Percentiles rank a stretch among this genome's conserved stretches.
phyloP scores from a whole-genome alignment of 2,113 vertebrate species.

The Thryonomys swinderianus region DNA sequence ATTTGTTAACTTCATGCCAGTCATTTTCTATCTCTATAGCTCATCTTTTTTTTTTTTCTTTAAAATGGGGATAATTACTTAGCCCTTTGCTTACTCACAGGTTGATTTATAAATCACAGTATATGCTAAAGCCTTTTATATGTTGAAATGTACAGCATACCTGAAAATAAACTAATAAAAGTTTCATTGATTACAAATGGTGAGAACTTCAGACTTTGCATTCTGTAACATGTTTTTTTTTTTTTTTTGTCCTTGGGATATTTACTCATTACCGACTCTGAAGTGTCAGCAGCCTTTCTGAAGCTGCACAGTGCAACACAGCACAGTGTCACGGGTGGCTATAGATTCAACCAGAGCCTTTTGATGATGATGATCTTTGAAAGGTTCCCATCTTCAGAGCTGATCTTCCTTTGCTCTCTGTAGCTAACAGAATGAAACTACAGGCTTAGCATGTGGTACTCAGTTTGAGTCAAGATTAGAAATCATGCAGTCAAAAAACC shows the following conservation, averaged over 20 bases:
- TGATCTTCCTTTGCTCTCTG: slow-evolving; percentile 11
- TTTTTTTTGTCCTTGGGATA: slow-evolving; percentile 43
- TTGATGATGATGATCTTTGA: slow-evolving; percentile 65
- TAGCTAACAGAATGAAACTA: slow-evolving; percentile 47
- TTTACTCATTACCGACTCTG: slow-evolving; percentile 62
- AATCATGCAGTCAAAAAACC: slow-evolving; percentile 73
- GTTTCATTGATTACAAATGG: background rate
- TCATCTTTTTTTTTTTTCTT: slow-evolving; percentile 18
- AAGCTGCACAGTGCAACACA: background rate
- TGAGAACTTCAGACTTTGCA: slow-evolving; percentile 30
- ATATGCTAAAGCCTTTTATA: background rate
- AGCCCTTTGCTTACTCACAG: slow-evolving; percentile 10
- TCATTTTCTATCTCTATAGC: slow-evolving; percentile 24
- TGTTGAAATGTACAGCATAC: background rate
- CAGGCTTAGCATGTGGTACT: background rate
- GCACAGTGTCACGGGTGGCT: background rate
- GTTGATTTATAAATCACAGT: slow-evolving; percentile 20
- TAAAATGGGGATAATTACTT: background rate
- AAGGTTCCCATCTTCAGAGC: slow-evolving; percentile 50
- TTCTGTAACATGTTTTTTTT: background rate
- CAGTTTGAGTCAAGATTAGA: slow-evolving; percentile 57
- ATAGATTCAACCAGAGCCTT: background rate
- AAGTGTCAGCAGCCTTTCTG: slow-evolving; percentile 46
- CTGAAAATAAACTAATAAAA: slow-evolving; percentile 40
- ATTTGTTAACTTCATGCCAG: background rate